Evolutionary conservation across 2,888 invertebrate species (phyloP).

Genomic region (Hemithea aestivaria): DNA sequence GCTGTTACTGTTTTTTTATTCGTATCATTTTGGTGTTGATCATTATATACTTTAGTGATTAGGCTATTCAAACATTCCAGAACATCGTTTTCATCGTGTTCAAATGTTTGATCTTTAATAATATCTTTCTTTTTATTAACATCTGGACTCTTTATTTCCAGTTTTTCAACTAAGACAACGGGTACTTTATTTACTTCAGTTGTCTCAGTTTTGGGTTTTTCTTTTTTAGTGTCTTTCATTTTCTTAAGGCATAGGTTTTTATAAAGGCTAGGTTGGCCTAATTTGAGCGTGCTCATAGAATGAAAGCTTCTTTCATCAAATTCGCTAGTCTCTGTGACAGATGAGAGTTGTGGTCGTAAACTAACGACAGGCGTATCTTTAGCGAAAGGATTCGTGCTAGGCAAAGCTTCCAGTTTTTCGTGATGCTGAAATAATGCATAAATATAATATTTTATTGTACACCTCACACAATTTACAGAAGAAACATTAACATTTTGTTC

Average conservation of each 20-base stretch:
- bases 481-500: too few relatives aligned
- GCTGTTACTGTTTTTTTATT: too few relatives aligned
- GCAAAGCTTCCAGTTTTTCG: constrained; percentile 50
- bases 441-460: too few relatives aligned
- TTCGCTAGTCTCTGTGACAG: constrained; percentile 53
- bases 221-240: constrained; percentile 8
- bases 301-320: constrained; percentile 36
- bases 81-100: constrained; percentile 41
- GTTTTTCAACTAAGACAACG: constrained; percentile 44
- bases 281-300: constrained; percentile 31
- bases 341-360: constrained; percentile 45
- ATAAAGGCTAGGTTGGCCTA: constrained; percentile 35
- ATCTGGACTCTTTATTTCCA: constrained; percentile 54
- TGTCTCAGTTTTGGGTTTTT: constrained; percentile 34
- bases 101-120: constrained; percentile 26
- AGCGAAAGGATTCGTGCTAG: constrained; percentile 36
- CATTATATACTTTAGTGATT: constrained; percentile 50
- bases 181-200: constrained; percentile 36
- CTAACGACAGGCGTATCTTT: constrained; percentile 42
- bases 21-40: not conserved
- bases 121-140: constrained; percentile 41
- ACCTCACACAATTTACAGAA: too few relatives aligned
- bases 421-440: constrained; percentile 53
- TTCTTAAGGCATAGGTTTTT: constrained; percentile 35
- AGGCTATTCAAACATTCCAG: constrained; percentile 52